A percentile compares a stretch with the other conserved stretches of the same genome.
phyloP scores from a whole-genome alignment of 2,888 invertebrate species.

The Tipula confusa region DNA sequence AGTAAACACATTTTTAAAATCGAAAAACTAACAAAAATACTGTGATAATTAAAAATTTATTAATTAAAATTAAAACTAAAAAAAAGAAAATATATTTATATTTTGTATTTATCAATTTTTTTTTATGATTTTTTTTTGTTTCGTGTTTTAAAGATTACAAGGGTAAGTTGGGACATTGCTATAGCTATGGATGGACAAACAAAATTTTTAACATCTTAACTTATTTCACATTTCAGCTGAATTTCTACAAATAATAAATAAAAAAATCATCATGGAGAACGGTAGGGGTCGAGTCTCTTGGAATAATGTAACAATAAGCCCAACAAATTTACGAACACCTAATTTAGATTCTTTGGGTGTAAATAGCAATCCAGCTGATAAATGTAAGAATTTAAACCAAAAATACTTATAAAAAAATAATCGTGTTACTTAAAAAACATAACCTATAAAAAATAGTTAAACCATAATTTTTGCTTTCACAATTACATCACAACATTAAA shows the following conservation, averaged over 20 bases:
- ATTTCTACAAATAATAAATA: background rate
- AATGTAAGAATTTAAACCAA: constrained; percentile 27
- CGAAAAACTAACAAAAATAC: background rate
- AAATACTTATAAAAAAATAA: background rate
- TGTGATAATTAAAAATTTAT: background rate
- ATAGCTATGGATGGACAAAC: background rate
- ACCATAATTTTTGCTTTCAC: background rate
- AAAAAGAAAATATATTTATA: background rate
- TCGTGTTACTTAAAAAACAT: background rate
- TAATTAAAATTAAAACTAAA: background rate
- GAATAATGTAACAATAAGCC: background rate
- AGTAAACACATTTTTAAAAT: background rate
- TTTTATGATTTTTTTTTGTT: constrained; percentile 6
- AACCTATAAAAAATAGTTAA: background rate
- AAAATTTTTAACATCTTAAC: background rate
- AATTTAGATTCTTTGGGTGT: constrained; percentile 27
- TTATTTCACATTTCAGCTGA: constrained; percentile 8
- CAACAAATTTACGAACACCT: background rate
- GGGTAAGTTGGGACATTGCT: background rate
- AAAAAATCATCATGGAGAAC: constrained; percentile 25
- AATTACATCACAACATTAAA: background rate
- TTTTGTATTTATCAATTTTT: constrained; percentile 13
- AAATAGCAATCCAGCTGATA: background rate
- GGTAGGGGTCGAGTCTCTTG: constrained; percentile 20
- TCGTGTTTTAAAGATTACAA: background rate